A percentile compares a stretch with the other conserved stretches of the same genome.
Conservation (phyloP, 2,797 vertebrate species). For the Adelosebastes latens region DNA sequence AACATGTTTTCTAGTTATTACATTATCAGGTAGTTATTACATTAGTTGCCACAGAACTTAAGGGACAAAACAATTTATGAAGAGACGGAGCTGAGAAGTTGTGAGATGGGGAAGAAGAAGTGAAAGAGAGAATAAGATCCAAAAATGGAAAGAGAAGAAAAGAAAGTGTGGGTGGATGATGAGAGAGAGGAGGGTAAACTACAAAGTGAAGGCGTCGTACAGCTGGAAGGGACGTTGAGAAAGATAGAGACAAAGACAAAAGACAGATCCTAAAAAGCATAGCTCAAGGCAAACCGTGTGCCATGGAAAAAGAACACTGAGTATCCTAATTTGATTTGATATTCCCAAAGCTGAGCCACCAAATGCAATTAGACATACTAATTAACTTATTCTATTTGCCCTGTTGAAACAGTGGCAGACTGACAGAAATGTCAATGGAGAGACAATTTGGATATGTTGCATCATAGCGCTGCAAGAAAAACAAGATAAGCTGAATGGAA, state of each 20-base stretch:
- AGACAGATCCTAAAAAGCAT: constrained; percentile 69
- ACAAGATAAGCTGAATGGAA: constrained; percentile 36
- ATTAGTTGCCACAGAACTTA: background rate
- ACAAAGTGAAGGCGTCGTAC: constrained; percentile 53
- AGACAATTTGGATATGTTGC: constrained; percentile 62
- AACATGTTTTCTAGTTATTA: background rate
- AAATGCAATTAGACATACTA: constrained; percentile 78
- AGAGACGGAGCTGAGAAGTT: constrained; percentile 16
- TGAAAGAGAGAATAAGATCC: constrained; percentile 6
- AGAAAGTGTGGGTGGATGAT: constrained; percentile 41
- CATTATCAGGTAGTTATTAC: background rate
- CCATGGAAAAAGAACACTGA: constrained; percentile 64
- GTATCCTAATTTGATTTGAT: constrained; percentile 75
- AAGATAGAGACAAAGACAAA: constrained; percentile 69
- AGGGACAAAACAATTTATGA: background rate
- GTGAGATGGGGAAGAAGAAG: background rate
- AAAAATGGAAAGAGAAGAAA: constrained; percentile 34
- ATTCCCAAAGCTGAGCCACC: constrained; percentile 73
- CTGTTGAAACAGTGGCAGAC: constrained; percentile 61
- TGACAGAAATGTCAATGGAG: constrained; percentile 63
- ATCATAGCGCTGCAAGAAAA: constrained; percentile 38
- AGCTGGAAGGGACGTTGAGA: constrained; percentile 49
- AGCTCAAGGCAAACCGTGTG: constrained; percentile 70
- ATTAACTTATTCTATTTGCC: constrained; percentile 74
- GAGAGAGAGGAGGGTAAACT: constrained; percentile 28